A percentile compares a stretch with the other conserved stretches of the same genome.
These are phyloP conservation scores for Zosterops japonicus DNA, from an alignment of 2,113 vertebrate genomes.

Conservation along the genomic window DNA sequence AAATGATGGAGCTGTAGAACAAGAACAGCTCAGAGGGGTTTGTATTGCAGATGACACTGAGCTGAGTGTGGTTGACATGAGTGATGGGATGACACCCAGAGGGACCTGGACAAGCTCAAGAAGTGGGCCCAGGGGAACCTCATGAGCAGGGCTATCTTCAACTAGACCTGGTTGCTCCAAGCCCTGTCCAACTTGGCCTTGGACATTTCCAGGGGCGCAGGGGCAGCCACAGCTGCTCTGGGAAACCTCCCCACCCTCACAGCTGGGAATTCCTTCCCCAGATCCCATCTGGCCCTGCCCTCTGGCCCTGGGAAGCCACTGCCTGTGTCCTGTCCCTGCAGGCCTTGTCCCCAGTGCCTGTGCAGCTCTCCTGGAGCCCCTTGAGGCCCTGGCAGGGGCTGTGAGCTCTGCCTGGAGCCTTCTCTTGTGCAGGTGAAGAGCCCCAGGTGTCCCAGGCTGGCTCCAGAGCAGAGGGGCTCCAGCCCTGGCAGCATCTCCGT, in stretches of 20 bases:
- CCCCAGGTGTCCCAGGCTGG: background rate
- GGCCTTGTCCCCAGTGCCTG: background rate
- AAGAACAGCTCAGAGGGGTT: background rate
- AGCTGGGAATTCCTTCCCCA: background rate
- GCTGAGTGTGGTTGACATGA: fast-evolving
- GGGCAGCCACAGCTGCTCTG: background rate
- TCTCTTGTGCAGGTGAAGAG: background rate
- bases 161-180: fast-evolving
- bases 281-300: fast-evolving
- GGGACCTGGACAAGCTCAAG: background rate
- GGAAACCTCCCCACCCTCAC: background rate
- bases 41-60: background rate
- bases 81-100: background rate
- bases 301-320: background rate
- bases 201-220: fast-evolving
- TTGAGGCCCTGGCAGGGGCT: background rate
- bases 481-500: background rate
- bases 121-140: background rate
- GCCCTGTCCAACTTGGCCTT: fast-evolving
- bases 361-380: background rate
- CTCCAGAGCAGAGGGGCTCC: background rate
- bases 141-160: background rate
- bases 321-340: background rate
- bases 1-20: background rate
- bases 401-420: background rate